Evolutionary conservation across 1,140 invertebrate genomes (phyloP), one percentile per base, ranked within the genome.

Genomic region (Centruroides sculpturatus): DNA sequence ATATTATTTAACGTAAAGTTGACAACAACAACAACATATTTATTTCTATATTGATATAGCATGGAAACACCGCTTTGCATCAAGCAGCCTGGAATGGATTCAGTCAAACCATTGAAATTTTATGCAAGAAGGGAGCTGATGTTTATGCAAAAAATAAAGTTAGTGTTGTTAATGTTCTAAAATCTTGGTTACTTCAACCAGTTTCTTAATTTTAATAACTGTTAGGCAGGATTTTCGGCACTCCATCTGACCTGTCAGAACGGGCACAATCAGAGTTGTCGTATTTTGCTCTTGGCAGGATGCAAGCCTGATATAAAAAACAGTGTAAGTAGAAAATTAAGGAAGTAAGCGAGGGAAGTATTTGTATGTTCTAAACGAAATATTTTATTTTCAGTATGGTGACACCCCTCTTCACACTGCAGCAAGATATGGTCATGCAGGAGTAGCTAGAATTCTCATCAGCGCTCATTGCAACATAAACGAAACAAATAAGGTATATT

Each of bases 41-140:
- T 23, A 41, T 41, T 41, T 41, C 41, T 41, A 6, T 41, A 41
- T 41, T 41, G 41, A 5, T 41, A 8, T n/a, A 64, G 59, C 61
- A 64, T 59, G 92, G 91, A 50, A 97, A 97, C 77, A 89, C 89
- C 47, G 84, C 92, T 3, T 72, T 93, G 4, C 93, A 98, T 74
- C 92, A 96, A 74, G 89, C 92, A 3, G 83, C 91, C 1, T 96
- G 92, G 89, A 88, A 92, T 66, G 92, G 93, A 0, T 95, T 85
- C 74, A 93, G 90, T 71, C 80, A 85, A 56, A 89, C 86, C 50
- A 83, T 92, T 35, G 82, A 69, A 56, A 73, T 86, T 13, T 78
- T 97, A 49, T 80, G 83, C 50, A 79, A 81, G 64, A 79, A 82
- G 51, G 81, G 83, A 53, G 82, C 83, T 4, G 82, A 86, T 59